Base-by-base conservation (phyloP, 2,888 invertebrate species). In the Tachystola acroxantha region DNA sequence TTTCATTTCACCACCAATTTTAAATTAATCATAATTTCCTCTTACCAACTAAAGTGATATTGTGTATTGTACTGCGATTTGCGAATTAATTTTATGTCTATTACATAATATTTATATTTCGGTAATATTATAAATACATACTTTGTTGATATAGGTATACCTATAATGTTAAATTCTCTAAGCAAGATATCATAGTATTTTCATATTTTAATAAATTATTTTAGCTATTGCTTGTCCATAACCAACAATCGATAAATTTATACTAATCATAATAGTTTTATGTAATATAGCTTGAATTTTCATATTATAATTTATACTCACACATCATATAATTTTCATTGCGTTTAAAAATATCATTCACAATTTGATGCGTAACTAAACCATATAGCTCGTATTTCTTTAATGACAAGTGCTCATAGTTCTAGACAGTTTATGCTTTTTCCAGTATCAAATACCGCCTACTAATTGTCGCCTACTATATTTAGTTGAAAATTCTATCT, bases 1-100 rank as follows among this genome's bases (percentile, higher is more conserved):
- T n/a, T n/a, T n/a, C n/a, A n/a, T n/a, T n/a, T n/a, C n/a, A n/a
- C n/a, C n/a, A n/a, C n/a, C n/a, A n/a, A n/a, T n/a, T n/a, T n/a
- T n/a, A n/a, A n/a, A n/a, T n/a, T 16, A 4, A 16, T 43, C 39
- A 36, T 32, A 47, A 48, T 37, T 39, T 46, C 48, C 53, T 42
- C 50, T 55, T 58, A 57, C 39, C 30, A 62, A 58, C 54, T 64
- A 64, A 68, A 63, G 60, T 66, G 59, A 65, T 65, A 67, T 62
- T 4, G 54, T 16, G 53, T 53, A 42, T 68, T 69, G 65, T 68
- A 70, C 66, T 60, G 55, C 53, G 31, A 42, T 50, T n/a, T n/a
- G n/a, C n/a, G n/a, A n/a, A n/a, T n/a, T n/a, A n/a, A n/a, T n/a
- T 43, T 24, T 40, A 37, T 31, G 26, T 20, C 9, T 37, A 34